phyloP scores from a whole-genome alignment of 2,113 vertebrate species.

The Strix uralensis region DNA sequence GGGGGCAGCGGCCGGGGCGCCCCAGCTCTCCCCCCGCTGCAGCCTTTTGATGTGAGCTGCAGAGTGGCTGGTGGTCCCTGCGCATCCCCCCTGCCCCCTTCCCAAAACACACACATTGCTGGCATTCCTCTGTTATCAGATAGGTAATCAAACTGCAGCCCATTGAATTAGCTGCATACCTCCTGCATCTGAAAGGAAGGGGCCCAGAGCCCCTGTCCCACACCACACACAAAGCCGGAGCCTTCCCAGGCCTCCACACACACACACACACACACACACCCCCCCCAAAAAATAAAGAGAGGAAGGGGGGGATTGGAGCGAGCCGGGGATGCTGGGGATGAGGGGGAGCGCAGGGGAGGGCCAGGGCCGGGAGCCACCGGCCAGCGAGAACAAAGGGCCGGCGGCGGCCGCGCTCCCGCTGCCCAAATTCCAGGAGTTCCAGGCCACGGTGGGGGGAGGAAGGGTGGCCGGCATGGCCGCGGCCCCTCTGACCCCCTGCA shows the following conservation, averaged over 20 bases:
- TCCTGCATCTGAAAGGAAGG: constrained; percentile 77
- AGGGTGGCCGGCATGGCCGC: background rate
- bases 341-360: constrained; percentile 60
- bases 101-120: constrained; percentile 78
- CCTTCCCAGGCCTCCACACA: constrained; percentile 64
- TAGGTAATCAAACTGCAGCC: constrained; percentile 80
- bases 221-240: constrained; percentile 80
- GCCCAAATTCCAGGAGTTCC: constrained; percentile 78
- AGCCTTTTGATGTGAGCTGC: constrained; percentile 67
- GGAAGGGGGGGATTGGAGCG: constrained; percentile 56
- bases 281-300: constrained; percentile 51
- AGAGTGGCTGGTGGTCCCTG: constrained; percentile 72
- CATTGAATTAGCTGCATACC: constrained; percentile 75
- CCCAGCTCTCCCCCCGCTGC: background rate
- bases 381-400: constrained; percentile 73
- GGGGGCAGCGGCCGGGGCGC: background rate
- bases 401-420: constrained; percentile 67
- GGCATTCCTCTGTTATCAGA: constrained; percentile 82
- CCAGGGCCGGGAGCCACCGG: constrained; percentile 60
- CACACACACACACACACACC: background rate
- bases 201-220: constrained; percentile 72
- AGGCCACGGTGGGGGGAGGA: constrained; percentile 42
- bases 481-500: constrained; percentile 35
- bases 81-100: constrained; percentile 57
- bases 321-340: constrained; percentile 52